Percentiles rank a stretch among this genome's conserved stretches.
Evolutionary conservation across 2,113 vertebrate species (phyloP).

Genomic region (Trachemys scripta): DNA sequence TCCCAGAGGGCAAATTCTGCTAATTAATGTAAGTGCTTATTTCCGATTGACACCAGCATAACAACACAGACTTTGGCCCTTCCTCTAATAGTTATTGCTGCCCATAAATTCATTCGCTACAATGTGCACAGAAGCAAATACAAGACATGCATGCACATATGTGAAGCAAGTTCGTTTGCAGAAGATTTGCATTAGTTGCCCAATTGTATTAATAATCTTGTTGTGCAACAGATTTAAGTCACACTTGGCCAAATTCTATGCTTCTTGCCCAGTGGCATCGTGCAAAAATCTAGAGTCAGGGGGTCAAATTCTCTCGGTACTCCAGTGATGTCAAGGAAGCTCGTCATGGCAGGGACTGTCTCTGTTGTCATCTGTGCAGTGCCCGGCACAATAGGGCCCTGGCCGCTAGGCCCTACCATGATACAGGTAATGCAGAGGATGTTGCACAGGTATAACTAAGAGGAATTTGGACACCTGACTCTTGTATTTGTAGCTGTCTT

Average conservation of each 20-base stretch:
- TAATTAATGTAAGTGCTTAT: not conserved
- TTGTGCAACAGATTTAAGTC: not conserved
- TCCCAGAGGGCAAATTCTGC: not conserved
- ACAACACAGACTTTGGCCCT: not conserved
- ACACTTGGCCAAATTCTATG: not conserved
- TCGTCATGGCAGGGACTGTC: not conserved
- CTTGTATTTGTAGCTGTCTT: not conserved
- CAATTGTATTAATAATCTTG: not conserved
- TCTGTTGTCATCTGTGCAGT: accelerated
- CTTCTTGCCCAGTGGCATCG: not conserved
- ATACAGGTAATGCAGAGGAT: accelerated
- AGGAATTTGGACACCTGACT: not conserved
- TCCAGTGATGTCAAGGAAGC: not conserved
- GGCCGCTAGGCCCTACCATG: not conserved
- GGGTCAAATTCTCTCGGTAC: not conserved
- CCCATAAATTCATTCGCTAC: not conserved
- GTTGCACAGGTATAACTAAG: not conserved
- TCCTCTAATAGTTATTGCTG: not conserved
- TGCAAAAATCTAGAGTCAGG: not conserved
- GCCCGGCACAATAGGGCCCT: not conserved
- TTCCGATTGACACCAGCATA: not conserved
- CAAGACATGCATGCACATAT: accelerated
- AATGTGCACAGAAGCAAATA: not conserved
- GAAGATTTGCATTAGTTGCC: not conserved
- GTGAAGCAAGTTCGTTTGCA: not conserved